phyloP scores from a whole-genome alignment of 2,888 invertebrate genomes.

The Drosophila cognata region DNA sequence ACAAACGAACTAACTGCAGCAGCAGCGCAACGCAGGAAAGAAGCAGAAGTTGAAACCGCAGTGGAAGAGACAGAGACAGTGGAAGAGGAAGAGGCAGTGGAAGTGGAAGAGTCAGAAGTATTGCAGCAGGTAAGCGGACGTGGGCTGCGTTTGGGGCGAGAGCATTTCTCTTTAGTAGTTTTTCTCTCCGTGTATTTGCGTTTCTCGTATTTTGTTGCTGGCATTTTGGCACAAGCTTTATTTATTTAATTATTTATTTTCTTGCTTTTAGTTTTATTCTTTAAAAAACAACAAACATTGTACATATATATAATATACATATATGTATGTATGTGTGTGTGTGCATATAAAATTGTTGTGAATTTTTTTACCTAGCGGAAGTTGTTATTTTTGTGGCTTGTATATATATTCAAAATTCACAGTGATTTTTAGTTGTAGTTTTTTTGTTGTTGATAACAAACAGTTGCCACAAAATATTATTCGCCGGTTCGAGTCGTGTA shows the following conservation, averaged over 20 bases:
- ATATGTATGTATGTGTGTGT: slow-evolving; percentile 8
- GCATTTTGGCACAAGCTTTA: slow-evolving; percentile 33
- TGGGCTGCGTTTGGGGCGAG: slow-evolving; percentile 51
- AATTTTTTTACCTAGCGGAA: slow-evolving; percentile 33
- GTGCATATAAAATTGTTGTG: slow-evolving; percentile 25
- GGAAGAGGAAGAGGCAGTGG: slow-evolving; percentile 17
- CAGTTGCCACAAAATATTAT: slow-evolving; percentile 26
- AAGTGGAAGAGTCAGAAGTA: slow-evolving; percentile 42
- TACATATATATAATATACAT: slow-evolving; percentile 25
- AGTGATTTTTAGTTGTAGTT: slow-evolving; percentile 22
- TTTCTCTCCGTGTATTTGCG: slow-evolving; percentile 39
- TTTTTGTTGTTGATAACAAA: slow-evolving; percentile 47
- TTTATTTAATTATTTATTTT: slow-evolving; percentile 15
- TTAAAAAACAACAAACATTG: slow-evolving; percentile 42
- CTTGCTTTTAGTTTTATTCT: slow-evolving; percentile 10
- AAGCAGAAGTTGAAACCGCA: slow-evolving; percentile 21
- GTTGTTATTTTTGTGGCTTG: slow-evolving; percentile 25
- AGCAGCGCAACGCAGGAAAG: slow-evolving; percentile 50
- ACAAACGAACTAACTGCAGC: slow-evolving; percentile 51
- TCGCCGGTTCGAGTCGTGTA: slow-evolving; percentile 36
- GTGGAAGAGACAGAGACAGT: slow-evolving; percentile 6
- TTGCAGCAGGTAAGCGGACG: slow-evolving; percentile 66
- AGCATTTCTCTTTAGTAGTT: slow-evolving; percentile 54
- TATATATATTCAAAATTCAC: slow-evolving; percentile 11
- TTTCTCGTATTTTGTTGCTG: slow-evolving; percentile 35